These are phyloP conservation scores for Anastrepha ludens DNA, from an alignment of 1,140 invertebrate genomes.

Conservation along the genomic window DNA sequence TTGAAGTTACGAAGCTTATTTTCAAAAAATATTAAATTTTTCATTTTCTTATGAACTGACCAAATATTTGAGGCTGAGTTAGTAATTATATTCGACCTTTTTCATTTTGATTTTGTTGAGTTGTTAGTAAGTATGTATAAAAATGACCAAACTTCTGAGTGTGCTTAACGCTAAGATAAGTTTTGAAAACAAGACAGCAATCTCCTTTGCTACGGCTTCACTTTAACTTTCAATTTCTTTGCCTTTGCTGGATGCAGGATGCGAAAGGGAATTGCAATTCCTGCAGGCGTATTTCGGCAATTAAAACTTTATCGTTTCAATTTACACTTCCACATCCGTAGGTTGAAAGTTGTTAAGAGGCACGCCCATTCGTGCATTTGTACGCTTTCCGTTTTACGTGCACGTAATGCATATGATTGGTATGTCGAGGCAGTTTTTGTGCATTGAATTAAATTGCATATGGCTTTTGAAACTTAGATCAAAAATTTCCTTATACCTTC, in stretches of 20 bases:
- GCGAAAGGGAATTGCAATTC: background rate
- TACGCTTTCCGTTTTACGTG: background rate
- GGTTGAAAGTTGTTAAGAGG: background rate
- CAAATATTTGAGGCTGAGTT: no score
- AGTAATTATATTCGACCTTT: no score
- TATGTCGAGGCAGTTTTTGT: background rate
- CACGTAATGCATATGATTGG: background rate
- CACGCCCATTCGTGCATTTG: background rate
- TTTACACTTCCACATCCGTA: background rate
- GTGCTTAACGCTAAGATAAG: background rate
- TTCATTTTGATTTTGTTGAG: no score
- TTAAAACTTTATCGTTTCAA: constrained; percentile 14
- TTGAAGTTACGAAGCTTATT: no score
- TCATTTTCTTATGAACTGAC: no score
- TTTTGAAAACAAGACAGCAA: background rate
- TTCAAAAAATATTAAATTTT: no score
- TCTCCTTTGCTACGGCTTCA: background rate
- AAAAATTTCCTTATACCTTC: background rate
- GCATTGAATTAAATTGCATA: background rate
- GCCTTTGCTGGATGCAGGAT: background rate
- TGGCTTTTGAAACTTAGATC: background rate
- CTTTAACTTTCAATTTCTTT: background rate
- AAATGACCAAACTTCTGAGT: background rate
- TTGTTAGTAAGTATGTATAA: no score
- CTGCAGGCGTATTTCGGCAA: constrained; percentile 13